These are phyloP conservation scores for Thyatira batis DNA, from an alignment of 2,888 invertebrate genomes.

Conservation along the genomic window DNA sequence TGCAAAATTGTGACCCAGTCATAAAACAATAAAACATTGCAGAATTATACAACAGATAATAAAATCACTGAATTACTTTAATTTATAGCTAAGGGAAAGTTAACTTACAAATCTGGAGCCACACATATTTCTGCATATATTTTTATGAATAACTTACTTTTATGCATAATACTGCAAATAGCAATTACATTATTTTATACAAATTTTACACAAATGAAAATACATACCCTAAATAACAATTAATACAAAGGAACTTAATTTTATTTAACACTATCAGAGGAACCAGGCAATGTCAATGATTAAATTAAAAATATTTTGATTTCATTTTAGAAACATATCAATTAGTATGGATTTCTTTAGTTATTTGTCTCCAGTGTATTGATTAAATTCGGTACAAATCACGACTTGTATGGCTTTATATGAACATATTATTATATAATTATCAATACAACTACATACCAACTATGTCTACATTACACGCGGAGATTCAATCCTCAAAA, in stretches of 20 bases:
- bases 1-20: slow-evolving; percentile 33
- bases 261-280: slow-evolving; percentile 8
- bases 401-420: slow-evolving; percentile 5
- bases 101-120: background rate
- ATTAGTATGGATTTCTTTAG: slow-evolving; percentile 1
- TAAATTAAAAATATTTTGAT: background rate
- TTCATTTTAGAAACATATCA: background rate
- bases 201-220: background rate
- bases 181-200: background rate
- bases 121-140: background rate
- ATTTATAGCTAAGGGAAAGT: slow-evolving; percentile 9
- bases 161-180: slow-evolving; percentile 25
- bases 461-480: slow-evolving; percentile 1
- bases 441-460: slow-evolving; percentile 4
- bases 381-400: slow-evolving; percentile 14
- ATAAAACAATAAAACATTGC: slow-evolving; percentile 27
- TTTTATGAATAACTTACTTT: slow-evolving; percentile 5
- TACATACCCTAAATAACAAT: slow-evolving; percentile 7
- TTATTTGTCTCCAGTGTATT: slow-evolving; percentile 11
- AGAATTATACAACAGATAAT: background rate
- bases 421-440: background rate
- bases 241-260: slow-evolving; percentile 14
- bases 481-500: slow-evolving; percentile 5
- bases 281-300: slow-evolving; percentile 7
- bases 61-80: slow-evolving; percentile 9